Percentiles rank a stretch among this genome's conserved stretches.
These are phyloP conservation scores for Argyresthia albistria DNA, from an alignment of 2,888 invertebrate genomes.

Conservation along the genomic window DNA sequence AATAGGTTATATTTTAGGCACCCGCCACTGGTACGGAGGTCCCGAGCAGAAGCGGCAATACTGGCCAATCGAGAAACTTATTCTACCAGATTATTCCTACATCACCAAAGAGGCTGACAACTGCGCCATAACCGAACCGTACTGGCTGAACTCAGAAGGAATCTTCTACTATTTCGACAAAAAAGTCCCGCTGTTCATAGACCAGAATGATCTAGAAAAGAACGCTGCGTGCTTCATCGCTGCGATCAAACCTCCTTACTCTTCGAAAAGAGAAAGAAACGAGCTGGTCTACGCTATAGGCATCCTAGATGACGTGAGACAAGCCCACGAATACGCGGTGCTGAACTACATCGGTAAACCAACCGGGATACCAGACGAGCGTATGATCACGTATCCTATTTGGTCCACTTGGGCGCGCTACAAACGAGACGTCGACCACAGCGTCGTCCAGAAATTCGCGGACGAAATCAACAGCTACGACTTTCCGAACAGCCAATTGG, in stretches of 20 bases:
- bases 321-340: conserved; percentile 74
- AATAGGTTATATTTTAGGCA: conserved; percentile 20
- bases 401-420: conserved; percentile 80
- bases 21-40: conserved; percentile 76
- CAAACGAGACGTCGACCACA: conserved; percentile 65
- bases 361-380: conserved; percentile 62
- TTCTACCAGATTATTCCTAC: conserved; percentile 65
- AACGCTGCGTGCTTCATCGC: conserved; percentile 67
- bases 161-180: conserved; percentile 75
- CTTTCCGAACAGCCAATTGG: conserved; percentile 69
- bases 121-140: conserved; percentile 73
- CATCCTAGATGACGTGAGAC: conserved; percentile 66
- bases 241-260: conserved; percentile 57
- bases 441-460: conserved; percentile 58
- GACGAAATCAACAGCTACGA: conserved; percentile 58
- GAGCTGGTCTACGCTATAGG: conserved; percentile 74
- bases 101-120: conserved; percentile 71
- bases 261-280: conserved; percentile 41
- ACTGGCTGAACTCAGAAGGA: conserved; percentile 79
- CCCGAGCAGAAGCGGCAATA: conserved; percentile 72
- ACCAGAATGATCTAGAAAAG: conserved; percentile 67
- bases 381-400: conserved; percentile 72
- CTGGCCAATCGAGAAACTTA: conserved; percentile 74
- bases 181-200: conserved; percentile 76
- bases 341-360: conserved; percentile 74